These are phyloP conservation scores for Siderastrea radians DNA, from an alignment of 92 coral and sea anemone species.

Conservation along the genomic window DNA sequence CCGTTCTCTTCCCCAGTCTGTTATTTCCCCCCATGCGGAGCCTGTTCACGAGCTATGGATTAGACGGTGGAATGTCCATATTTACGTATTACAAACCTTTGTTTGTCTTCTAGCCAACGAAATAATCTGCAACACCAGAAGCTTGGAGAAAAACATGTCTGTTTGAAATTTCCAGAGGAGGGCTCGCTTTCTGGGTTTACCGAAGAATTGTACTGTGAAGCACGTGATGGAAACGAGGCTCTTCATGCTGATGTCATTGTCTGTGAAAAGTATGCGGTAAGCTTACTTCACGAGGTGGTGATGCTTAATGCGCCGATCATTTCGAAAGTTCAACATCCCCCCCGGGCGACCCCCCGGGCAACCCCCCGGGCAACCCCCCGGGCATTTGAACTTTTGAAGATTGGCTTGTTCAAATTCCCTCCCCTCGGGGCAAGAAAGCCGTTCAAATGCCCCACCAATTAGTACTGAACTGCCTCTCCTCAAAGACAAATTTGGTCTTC, in stretches of 20 bases:
- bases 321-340: no score
- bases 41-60: no score
- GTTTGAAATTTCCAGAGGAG: conserved; percentile 33
- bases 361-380: no score
- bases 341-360: no score
- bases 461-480: no score
- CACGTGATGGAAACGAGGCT: conserved; percentile 19
- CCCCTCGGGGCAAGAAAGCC: no score
- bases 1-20: no score
- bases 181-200: conserved; percentile 20
- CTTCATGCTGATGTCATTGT: conserved; percentile 13
- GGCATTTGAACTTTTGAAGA: no score
- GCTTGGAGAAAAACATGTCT: conserved; percentile 29
- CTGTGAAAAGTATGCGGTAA: conserved; percentile 93
- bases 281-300: conserved; percentile 11
- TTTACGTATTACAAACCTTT: background rate
- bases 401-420: no score
- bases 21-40: no score
- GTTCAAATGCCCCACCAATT: no score
- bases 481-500: no score
- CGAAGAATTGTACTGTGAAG: conserved; percentile 63
- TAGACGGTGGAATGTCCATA: background rate
- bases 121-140: conserved; percentile 40
- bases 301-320: background rate
- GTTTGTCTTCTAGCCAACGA: conserved; percentile 58